phyloP scores from a whole-genome alignment of 1,140 invertebrate species.

The Epicauta chinensis region DNA sequence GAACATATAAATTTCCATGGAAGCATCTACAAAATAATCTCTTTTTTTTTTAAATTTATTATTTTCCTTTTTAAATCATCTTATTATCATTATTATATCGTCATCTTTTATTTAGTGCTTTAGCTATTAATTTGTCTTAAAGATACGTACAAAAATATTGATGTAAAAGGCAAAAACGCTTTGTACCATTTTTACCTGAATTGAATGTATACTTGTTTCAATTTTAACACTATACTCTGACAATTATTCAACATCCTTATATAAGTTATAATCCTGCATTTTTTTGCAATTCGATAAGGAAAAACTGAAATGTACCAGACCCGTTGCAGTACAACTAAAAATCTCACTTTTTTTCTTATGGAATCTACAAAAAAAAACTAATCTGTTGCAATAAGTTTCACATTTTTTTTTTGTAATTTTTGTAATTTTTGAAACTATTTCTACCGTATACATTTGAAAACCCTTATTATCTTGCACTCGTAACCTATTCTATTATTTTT shows the following conservation, averaged over 20 bases:
- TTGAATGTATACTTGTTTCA: conserved; percentile 30
- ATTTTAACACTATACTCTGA: too few species aligned
- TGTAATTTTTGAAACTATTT: conserved; percentile 8
- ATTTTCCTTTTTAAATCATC: conserved; percentile 10
- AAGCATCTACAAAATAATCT: conserved; percentile 33
- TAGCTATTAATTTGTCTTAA: conserved; percentile 21
- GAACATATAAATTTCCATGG: conserved; percentile 25
- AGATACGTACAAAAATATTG: conserved; percentile 39
- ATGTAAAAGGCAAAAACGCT: conserved; percentile 38
- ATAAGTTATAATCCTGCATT: too few species aligned
- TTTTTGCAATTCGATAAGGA: too few species aligned
- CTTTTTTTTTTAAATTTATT: conserved; percentile 23
- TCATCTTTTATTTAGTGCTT: too few species aligned
- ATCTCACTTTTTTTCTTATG: conserved; percentile 18
- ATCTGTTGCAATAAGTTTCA: too few species aligned
- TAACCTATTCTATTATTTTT: conserved; percentile 27
- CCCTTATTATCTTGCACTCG: conserved; percentile 30
- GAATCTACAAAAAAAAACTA: too few species aligned
- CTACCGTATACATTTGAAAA: conserved; percentile 38
- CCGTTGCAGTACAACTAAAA: conserved; percentile 6
- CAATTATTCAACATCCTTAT: too few species aligned
- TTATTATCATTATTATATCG: too few species aligned
- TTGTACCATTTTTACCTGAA: conserved; percentile 41
- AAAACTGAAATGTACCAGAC: conserved; percentile 13
- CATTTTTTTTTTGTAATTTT: too few species aligned